Evolutionary conservation across 2,888 invertebrate genomes (phyloP), one percentile per base, ranked within the genome.

Genomic region (Drosophila paramelanica): DNA sequence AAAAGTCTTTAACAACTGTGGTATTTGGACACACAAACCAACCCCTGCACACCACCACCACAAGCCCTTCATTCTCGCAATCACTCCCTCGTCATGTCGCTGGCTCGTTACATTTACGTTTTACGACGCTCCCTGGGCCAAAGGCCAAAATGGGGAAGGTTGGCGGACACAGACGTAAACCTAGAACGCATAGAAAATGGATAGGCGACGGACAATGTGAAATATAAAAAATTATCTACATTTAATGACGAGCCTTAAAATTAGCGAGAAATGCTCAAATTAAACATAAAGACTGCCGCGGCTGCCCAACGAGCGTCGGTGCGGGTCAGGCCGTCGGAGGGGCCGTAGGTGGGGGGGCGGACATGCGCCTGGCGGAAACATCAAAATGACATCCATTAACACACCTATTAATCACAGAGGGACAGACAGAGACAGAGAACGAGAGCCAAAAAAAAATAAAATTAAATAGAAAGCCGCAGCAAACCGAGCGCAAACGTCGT

Each of bases 301-400:
- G 57, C 55, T 41, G 20, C 42, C 56, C 61, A 41, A 56, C 46
- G 50, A 45, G 41, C 23, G 17, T 8, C 17, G 39, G 23, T 11
- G 27, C 36, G 45, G 27, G 53, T 49, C 33, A 53, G 36, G 8
- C 20, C 11, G 42, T 50, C 20, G 8, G 33, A 20, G 10, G 33
- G 17, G 31, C 5, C 17, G 38, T 8, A 39, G 52, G 25, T 38
- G 57, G 49, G n/a, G n/a, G n/a, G 52, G 31, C 62, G 77, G 86
- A 78, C 83, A 83, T 79, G 84, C 89, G 87, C 81, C 84, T 81
- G 73, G 80, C 81, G 88, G 86, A 90, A 88, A 89, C 85, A 88
- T 85, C 84, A 81, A 89, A 91, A 90, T 90, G 90, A 90, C 90
- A 91, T 90, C 90, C 90, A 90, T 90, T 90, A 90, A 88, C 91